Evolutionary conservation across 2,797 vertebrate genomes (phyloP), one percentile per base, ranked within the genome.

Genomic region (Falco cherrug): DNA sequence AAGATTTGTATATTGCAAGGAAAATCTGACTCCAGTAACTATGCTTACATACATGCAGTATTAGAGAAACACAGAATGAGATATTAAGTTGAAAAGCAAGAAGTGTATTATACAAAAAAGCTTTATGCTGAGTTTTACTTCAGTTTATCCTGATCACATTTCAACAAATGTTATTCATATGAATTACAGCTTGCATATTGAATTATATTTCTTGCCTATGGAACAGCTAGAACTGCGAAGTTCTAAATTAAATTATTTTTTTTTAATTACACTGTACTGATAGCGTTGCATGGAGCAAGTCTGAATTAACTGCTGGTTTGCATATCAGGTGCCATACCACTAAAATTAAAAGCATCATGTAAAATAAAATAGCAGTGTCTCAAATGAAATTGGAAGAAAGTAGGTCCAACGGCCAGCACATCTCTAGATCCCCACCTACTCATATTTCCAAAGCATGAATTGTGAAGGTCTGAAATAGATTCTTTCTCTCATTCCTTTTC

Each of bases 301-400:
- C 79, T 84, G 67, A 93, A 11, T 87, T 87, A 82, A 51, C 57
- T 84, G 89, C 67, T 51, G 60, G 82, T 90, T 86, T 84, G 89
- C 31, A 9, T 79, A 87, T 84, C 76, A 75, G 50, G 68, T 91
- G 29, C 65, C 67, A 16, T 82, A 59, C 28, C 48, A 64, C 77
- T 93, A 76, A 71, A 93, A 87, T 92, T 71, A 95, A 83, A 93
- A 93, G 33, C 86, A 88, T 43, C 43, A 25, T 24, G 37, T 90
- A 78, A 95, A 94, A 81, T 61, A 91, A 78, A 91, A 35, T 5
- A 54, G 57, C 47, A 26, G 28, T 33, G 47, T 83, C 74, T 92
- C 89, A 74, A 70, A 74, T 89, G 16, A 84, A 89, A 54, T 26
- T 67, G 71, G 78, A 94, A 96, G 68, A 83, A 90, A 89, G 67